Percentiles rank a stretch among this genome's conserved stretches.
These are phyloP conservation scores for Chrysotoxum bicinctum DNA, from an alignment of 2,888 invertebrate genomes.

Conservation along the genomic window DNA sequence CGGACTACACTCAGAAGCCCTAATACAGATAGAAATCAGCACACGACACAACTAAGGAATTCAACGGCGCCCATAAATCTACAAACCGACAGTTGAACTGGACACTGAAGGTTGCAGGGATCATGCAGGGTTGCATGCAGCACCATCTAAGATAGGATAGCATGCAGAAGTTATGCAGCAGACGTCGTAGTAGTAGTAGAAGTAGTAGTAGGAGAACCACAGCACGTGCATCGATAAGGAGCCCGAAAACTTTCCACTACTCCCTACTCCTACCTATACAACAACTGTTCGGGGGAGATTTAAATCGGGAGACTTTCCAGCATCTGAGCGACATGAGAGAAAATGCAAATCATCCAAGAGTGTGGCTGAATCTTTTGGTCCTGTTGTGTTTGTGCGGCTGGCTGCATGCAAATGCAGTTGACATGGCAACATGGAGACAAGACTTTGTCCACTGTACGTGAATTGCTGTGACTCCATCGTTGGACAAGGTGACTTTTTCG, in stretches of 20 bases:
- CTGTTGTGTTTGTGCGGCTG: conserved; percentile 24
- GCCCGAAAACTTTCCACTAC: conserved; percentile 65
- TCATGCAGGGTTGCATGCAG: conserved; percentile 70
- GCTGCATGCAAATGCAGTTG: conserved; percentile 44
- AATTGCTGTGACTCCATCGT: conserved; percentile 38
- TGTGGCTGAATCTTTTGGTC: conserved; percentile 46
- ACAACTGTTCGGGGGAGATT: conserved; percentile 50
- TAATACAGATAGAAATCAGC: conserved; percentile 63
- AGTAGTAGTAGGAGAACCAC: conserved; percentile 49
- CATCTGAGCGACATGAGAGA: conserved; percentile 69
- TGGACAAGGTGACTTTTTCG: conserved; percentile 71
- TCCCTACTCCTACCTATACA: conserved; percentile 7
- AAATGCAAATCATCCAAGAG: conserved; percentile 72
- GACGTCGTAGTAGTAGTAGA: conserved; percentile 18
- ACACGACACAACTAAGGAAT: conserved; percentile 67
- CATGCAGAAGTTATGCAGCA: conserved; percentile 49
- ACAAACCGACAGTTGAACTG: conserved; percentile 65
- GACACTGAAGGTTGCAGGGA: conserved; percentile 66
- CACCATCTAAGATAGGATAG: conserved; percentile 63
- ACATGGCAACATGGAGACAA: conserved; percentile 62
- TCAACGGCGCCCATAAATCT: conserved; percentile 72
- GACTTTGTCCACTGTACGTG: conserved; percentile 51
- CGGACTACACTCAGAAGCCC: conserved; percentile 23
- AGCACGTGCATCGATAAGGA: conserved; percentile 72
- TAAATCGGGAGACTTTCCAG: conserved; percentile 67